Percentiles rank a stretch among this genome's conserved stretches.
phyloP scores from a whole-genome alignment of 35 echinoderm and acorn worm species.

The Acanthaster planci region DNA sequence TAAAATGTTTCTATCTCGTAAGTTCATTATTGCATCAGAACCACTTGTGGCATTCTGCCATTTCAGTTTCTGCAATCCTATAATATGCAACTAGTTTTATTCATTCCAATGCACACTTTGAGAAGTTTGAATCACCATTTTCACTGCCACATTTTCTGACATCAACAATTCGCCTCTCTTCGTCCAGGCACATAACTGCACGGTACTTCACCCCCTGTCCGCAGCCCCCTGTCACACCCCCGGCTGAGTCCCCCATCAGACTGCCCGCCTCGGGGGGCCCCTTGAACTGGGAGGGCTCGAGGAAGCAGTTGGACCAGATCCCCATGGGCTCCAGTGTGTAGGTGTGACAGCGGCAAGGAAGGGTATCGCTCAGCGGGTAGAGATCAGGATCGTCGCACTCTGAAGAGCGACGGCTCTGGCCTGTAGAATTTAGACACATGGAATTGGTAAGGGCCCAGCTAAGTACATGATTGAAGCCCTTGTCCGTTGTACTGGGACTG shows the following conservation, averaged over 20 bases:
- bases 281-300: conserved; percentile 32
- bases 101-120: no score
- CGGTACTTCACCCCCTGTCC: conserved; percentile 45
- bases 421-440: no score
- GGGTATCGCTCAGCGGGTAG: conserved; percentile 27
- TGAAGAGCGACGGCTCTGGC: conserved; percentile 14
- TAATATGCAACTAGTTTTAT: no score
- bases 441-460: no score
- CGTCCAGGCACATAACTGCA: conserved; percentile 38
- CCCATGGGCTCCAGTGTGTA: conserved; percentile 44
- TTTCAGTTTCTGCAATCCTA: no score
- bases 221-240: conserved; percentile 15
- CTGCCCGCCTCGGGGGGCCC: neutral
- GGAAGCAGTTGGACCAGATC: conserved; percentile 62
- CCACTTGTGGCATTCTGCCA: no score
- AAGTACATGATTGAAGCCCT: no score
- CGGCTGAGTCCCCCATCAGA: conserved; percentile 25
- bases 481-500: no score
- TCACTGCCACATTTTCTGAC: conserved; percentile 27
- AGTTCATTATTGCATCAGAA: no score
- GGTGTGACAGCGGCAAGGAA: conserved; percentile 49
- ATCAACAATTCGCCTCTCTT: conserved; percentile 46
- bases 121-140: conserved; percentile 32
- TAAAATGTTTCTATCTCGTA: no score
- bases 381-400: conserved; percentile 18